Conservation (phyloP, 1,140 invertebrate genomes). For the Myzus persicae region DNA sequence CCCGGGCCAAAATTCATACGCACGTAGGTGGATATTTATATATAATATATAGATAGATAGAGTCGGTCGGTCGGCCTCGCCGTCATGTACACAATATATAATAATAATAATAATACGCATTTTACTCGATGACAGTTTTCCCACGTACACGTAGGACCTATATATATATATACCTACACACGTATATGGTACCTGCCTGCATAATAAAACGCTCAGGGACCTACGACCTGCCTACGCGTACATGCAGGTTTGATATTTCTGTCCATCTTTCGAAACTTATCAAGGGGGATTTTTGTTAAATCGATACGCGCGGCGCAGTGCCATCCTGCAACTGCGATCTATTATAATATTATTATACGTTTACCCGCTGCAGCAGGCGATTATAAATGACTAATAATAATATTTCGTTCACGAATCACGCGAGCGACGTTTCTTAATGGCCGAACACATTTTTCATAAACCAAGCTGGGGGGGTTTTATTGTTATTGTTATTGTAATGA, state of each 20-base stretch:
- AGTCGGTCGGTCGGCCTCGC: neutral
- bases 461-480: neutral
- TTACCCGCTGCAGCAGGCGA: neutral
- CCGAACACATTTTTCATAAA: neutral
- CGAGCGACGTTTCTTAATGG: neutral
- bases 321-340: constrained; percentile 21
- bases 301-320: constrained; percentile 28
- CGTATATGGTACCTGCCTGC: neutral
- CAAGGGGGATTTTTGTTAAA: constrained; percentile 50
- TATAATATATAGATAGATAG: neutral
- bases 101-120: neutral
- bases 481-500: neutral
- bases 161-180: neutral
- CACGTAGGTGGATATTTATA: neutral
- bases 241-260: neutral
- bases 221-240: too few species aligned
- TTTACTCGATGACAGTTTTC: constrained; percentile 51
- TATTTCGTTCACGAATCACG: constrained; percentile 40
- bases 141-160: neutral
- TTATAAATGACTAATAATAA: constrained; percentile 14
- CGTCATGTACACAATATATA: neutral
- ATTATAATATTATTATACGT: neutral
- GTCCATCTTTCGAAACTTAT: constrained; percentile 50
- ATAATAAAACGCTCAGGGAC: neutral
- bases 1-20: neutral